Conservation (phyloP, 2,797 vertebrate genomes). For the Syngnathus rostellatus region DNA sequence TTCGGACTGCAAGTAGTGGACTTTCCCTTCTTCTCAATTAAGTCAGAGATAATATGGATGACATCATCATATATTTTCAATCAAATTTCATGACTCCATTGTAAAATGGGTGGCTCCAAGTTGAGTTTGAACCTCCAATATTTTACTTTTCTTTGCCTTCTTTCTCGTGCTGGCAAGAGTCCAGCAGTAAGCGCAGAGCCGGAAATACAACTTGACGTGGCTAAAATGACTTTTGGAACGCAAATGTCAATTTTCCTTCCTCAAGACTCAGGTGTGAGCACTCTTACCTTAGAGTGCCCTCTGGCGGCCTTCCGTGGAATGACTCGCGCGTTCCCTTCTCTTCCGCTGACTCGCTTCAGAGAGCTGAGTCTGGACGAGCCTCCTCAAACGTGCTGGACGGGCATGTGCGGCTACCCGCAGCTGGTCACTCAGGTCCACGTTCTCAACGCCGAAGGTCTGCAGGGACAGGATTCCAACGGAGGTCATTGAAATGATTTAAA, state of each 20-base stretch:
- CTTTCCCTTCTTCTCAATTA: background rate
- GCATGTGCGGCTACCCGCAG: slow-evolving; percentile 90
- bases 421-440: slow-evolving; percentile 93
- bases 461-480: slow-evolving; percentile 75
- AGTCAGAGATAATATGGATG: too few relatives aligned
- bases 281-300: background rate
- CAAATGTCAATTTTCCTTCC: too few relatives aligned
- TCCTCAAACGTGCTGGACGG: slow-evolving; percentile 87
- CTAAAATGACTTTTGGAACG: too few relatives aligned
- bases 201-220: background rate
- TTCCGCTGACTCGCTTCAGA: slow-evolving; percentile 50
- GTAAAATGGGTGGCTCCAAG: too few relatives aligned
- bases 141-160: too few relatives aligned
- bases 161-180: too few relatives aligned
- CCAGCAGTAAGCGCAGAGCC: too few relatives aligned
- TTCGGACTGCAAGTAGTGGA: slow-evolving; percentile 81
- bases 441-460: slow-evolving; percentile 79
- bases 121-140: too few relatives aligned
- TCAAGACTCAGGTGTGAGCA: background rate
- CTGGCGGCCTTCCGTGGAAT: background rate
- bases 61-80: background rate
- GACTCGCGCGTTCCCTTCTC: background rate
- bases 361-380: slow-evolving; percentile 86
- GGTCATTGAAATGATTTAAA: slow-evolving; percentile 12
- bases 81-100: too few relatives aligned